Conservation (phyloP, 92 coral and sea anemone species). For the Paragorgia papillata region DNA sequence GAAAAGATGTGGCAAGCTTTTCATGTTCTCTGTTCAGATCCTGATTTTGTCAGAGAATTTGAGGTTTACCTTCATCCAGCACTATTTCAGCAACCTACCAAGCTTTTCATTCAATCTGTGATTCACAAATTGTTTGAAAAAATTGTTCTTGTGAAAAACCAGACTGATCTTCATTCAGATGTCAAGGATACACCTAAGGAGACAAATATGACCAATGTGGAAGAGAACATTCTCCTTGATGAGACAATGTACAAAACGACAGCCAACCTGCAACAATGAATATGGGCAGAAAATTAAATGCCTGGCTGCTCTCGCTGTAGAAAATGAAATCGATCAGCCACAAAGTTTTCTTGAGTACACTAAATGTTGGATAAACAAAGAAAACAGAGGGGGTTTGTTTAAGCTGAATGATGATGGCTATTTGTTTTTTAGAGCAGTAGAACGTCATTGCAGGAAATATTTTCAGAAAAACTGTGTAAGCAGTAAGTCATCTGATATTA, state of each 20-base stretch:
- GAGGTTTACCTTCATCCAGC: no score
- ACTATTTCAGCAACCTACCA: no score
- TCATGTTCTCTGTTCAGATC: no score
- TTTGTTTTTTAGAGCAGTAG: slow-evolving; percentile 30
- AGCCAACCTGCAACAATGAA: not conserved
- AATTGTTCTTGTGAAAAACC: not conserved
- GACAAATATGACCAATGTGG: not conserved
- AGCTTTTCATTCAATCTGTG: no score
- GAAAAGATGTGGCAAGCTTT: no score
- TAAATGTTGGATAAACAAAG: slow-evolving; percentile 11
- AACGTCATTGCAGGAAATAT: slow-evolving; percentile 14
- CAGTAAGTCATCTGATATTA: no score
- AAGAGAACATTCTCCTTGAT: slow-evolving; percentile 45
- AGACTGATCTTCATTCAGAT: not conserved
- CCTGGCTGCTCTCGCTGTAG: not conserved
- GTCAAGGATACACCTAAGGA: not conserved
- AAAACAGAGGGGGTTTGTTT: slow-evolving; percentile 44
- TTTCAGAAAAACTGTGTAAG: no score
- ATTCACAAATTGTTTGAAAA: slow-evolving; percentile 13
- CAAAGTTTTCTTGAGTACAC: slow-evolving; percentile 32
- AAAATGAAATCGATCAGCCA: not conserved
- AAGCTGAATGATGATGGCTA: slow-evolving; percentile 11
- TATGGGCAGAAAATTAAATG: slow-evolving; percentile 3
- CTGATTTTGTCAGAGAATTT: no score
- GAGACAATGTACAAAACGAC: not conserved